A percentile compares a stretch with the other conserved stretches of the same genome.
These are phyloP conservation scores for Microtus ochrogaster DNA, from an alignment of 2,113 vertebrate genomes.

Conservation along the genomic window DNA sequence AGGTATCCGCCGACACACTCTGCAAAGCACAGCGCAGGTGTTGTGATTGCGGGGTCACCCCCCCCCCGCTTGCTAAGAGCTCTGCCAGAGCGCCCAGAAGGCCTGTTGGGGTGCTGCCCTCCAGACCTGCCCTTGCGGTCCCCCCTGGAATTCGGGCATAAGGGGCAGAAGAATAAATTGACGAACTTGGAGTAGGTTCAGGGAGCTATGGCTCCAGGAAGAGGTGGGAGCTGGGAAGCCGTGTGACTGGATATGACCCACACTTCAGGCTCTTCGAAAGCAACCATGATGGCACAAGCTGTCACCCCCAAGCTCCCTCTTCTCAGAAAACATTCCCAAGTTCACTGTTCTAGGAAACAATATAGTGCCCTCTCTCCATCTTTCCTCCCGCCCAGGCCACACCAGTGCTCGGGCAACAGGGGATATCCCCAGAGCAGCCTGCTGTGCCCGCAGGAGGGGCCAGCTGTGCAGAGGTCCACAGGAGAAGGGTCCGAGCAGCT, in stretches of 20 bases:
- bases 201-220: background rate
- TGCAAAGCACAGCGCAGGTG: rapidly evolving
- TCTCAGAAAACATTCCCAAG: background rate
- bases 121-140: background rate
- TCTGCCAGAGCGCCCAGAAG: background rate
- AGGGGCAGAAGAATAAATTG: background rate
- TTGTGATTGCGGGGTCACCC: rapidly evolving
- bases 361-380: background rate
- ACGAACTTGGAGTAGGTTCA: background rate
- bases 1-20: background rate
- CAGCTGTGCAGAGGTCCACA: no score
- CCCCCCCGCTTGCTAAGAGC: background rate
- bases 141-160: background rate
- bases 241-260: background rate
- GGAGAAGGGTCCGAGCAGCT: background rate
- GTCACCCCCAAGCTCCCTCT: background rate
- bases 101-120: no score
- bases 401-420: background rate
- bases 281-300: background rate
- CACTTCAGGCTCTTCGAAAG: background rate
- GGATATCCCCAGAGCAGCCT: background rate
- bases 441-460: background rate
- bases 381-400: background rate
- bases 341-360: background rate
- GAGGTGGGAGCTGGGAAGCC: background rate